These are phyloP conservation scores for Branchellion lobata DNA, from an alignment of 2,888 invertebrate genomes.

Conservation along the genomic window DNA sequence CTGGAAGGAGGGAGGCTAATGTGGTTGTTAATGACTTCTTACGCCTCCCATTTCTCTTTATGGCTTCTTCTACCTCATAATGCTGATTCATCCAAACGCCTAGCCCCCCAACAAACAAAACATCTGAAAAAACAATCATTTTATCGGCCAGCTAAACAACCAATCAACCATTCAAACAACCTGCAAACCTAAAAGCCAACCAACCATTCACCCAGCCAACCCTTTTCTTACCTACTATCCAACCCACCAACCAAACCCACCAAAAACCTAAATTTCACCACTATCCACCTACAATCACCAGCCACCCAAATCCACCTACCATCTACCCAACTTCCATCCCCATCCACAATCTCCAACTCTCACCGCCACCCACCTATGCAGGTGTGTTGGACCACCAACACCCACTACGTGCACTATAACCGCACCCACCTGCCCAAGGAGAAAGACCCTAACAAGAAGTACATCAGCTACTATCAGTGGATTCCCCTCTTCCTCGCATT, in stretches of 20 bases:
- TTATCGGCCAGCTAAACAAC: no score
- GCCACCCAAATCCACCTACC: neutral
- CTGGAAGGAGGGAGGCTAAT: no score
- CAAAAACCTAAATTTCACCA: neutral
- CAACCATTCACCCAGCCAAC: neutral
- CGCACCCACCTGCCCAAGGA: slow-evolving; percentile 47
- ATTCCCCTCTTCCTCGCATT: slow-evolving; percentile 61
- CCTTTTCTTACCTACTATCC: neutral
- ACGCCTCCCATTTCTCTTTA: no score
- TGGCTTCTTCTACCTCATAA: no score
- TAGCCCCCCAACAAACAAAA: no score
- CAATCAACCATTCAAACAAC: no score
- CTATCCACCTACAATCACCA: neutral
- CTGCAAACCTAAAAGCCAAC: no score
- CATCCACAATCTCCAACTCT: neutral
- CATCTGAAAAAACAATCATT: no score
- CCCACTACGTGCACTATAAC: slow-evolving; percentile 62
- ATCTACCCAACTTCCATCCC: neutral
- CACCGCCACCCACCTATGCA: neutral
- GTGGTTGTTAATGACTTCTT: no score
- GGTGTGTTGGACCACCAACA: slow-evolving; percentile 65
- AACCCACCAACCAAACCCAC: neutral
- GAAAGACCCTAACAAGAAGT: slow-evolving; percentile 57
- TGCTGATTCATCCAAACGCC: no score
- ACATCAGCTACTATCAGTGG: slow-evolving; percentile 64